Conservation (phyloP, 2,113 vertebrate species). For the Phoxinus phoxinus region DNA sequence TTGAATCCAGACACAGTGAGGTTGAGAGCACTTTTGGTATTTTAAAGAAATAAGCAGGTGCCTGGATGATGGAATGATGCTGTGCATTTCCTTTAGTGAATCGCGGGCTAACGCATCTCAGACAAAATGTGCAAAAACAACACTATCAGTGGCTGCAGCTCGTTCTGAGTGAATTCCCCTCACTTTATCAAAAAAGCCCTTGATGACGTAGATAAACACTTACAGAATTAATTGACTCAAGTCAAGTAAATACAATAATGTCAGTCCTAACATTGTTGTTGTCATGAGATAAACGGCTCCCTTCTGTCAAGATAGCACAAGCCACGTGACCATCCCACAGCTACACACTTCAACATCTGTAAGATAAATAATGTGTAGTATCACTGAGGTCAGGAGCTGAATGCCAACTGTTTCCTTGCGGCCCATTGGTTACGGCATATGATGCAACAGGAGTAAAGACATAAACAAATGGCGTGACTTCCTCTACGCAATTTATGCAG, state of each 20-base stretch:
- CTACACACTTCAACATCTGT: background rate
- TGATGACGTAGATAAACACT: slow-evolving; percentile 9
- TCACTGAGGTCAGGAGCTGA: slow-evolving; percentile 55
- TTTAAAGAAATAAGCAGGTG: background rate
- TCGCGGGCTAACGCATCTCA: background rate
- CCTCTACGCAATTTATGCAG: slow-evolving; percentile 56
- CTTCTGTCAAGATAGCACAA: background rate
- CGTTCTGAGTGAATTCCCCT: slow-evolving; percentile 10
- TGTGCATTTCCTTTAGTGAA: background rate
- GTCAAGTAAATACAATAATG: slow-evolving; percentile 12
- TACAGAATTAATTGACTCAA: slow-evolving; percentile 15
- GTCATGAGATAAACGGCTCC: background rate
- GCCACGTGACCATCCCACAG: background rate
- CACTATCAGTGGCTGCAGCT: background rate
- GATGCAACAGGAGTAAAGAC: slow-evolving; percentile 44
- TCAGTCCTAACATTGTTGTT: background rate
- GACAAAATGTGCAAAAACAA: background rate
- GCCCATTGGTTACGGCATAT: slow-evolving; percentile 36
- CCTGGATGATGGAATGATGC: background rate
- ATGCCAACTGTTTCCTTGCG: slow-evolving; percentile 59
- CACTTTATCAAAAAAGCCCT: background rate
- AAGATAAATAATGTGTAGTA: slow-evolving; percentile 46
- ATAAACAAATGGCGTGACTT: slow-evolving; percentile 59
- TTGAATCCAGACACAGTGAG: background rate
- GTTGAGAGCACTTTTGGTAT: background rate